A percentile compares a stretch with the other conserved stretches of the same genome.
These are phyloP conservation scores for Harpagifer antarcticus DNA, from an alignment of 2,797 vertebrate species.

Conservation along the genomic window DNA sequence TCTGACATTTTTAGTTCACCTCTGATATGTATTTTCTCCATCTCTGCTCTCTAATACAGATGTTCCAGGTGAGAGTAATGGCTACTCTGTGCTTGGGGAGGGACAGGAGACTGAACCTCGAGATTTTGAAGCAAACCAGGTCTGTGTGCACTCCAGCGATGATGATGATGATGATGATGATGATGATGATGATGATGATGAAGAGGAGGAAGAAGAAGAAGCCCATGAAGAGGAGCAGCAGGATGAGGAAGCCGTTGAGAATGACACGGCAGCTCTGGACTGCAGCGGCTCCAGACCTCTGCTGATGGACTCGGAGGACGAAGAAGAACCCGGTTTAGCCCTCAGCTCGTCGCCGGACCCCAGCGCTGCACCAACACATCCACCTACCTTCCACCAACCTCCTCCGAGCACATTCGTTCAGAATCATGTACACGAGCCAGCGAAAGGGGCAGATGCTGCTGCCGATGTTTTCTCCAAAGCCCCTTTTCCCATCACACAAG, in stretches of 20 bases:
- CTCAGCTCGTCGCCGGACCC: conserved; percentile 43
- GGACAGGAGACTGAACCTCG: conserved; percentile 53
- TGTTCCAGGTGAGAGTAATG: conserved; percentile 72
- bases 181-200: conserved; percentile 89
- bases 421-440: conserved; percentile 49
- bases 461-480: conserved; percentile 91
- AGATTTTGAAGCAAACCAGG: conserved; percentile 55
- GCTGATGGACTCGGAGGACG: conserved; percentile 94
- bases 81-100: conserved; percentile 75
- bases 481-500: conserved; percentile 85
- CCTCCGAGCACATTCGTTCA: conserved; percentile 42
- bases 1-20: conserved; percentile 22
- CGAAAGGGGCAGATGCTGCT: conserved; percentile 26
- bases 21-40: conserved; percentile 28
- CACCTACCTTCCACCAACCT: conserved; percentile 49
- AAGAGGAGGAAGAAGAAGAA: conserved; percentile 67
- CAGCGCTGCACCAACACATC: conserved; percentile 37
- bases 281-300: conserved; percentile 94
- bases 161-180: conserved; percentile 82
- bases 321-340: conserved; percentile 81
- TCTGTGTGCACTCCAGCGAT: conserved; percentile 94
- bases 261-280: conserved; percentile 85
- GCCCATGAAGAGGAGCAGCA: conserved; percentile 81
- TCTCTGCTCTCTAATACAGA: conserved; percentile 76
- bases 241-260: conserved; percentile 80